Percentiles rank a stretch among this genome's conserved stretches.
Evolutionary conservation across 2,888 invertebrate species (phyloP).

Genomic region (Anorthoa munda): DNA sequence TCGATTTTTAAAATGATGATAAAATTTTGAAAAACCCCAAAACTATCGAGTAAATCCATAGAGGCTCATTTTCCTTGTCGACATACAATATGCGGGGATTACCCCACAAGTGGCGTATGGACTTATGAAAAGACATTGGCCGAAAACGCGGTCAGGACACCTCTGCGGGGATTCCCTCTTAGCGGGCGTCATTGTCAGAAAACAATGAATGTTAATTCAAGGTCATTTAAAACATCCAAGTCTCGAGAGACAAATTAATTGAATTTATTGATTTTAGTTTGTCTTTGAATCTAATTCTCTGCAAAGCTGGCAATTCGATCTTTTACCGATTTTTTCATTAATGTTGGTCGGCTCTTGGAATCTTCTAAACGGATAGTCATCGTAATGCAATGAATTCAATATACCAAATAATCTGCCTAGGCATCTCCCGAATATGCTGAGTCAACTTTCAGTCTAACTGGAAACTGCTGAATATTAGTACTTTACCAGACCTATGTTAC

Average conservation of each 20-base stretch:
- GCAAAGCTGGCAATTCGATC: not conserved
- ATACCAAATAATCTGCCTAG: not conserved
- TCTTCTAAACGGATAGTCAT: not conserved
- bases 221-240: too few species aligned
- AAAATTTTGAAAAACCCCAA: not conserved
- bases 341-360: not conserved
- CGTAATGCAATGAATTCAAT: conserved; percentile 1
- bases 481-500: too few species aligned
- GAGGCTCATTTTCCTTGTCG: not conserved
- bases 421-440: too few species aligned
- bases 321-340: not conserved
- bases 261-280: not conserved
- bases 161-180: not conserved
- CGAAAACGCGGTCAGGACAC: not conserved
- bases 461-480: too few species aligned
- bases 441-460: too few species aligned
- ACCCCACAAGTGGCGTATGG: not conserved
- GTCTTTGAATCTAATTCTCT: not conserved
- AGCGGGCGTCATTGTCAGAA: not conserved
- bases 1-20: not conserved
- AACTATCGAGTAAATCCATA: not conserved
- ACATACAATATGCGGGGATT: not conserved
- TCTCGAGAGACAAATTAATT: not conserved
- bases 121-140: not conserved
- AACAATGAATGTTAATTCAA: too few species aligned